A percentile compares a stretch with the other conserved stretches of the same genome.
phyloP scores from a whole-genome alignment of 2,113 vertebrate genomes.

The Coptodon bakossiorum region DNA sequence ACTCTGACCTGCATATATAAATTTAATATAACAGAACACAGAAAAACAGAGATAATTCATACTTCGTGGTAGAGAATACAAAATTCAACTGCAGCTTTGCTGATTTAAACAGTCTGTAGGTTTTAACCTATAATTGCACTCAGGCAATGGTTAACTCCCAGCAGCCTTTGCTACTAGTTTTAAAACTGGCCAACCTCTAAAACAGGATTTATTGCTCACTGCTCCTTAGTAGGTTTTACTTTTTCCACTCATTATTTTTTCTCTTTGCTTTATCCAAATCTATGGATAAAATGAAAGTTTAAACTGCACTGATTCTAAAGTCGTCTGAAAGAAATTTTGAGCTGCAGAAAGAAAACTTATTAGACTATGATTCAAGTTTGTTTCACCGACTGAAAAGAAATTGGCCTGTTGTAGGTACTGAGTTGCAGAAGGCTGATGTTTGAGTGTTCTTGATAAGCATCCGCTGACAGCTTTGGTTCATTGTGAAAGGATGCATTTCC shows the following conservation, averaged over 20 bases:
- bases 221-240: not conserved
- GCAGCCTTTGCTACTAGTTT: not conserved
- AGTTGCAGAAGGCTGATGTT: constrained; percentile 22
- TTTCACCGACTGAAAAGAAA: not conserved
- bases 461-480: constrained; percentile 48
- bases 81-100: not conserved
- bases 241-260: not conserved
- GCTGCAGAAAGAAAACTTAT: not conserved
- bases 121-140: not conserved
- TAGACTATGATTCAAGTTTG: not conserved
- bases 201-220: not conserved
- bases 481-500: constrained; percentile 39
- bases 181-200: not conserved
- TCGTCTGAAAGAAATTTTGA: not conserved
- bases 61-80: not conserved
- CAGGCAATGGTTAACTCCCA: not conserved
- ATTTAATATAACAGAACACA: not conserved
- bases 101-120: not conserved
- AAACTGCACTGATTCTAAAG: not conserved
- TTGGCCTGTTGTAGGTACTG: not conserved
- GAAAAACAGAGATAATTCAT: not conserved
- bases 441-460: constrained; percentile 54
- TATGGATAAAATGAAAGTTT: not conserved
- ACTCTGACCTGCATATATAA: not conserved
- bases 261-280: not conserved